phyloP scores from a whole-genome alignment of 2,113 vertebrate species.

The Gasterosteus aculeatus region DNA sequence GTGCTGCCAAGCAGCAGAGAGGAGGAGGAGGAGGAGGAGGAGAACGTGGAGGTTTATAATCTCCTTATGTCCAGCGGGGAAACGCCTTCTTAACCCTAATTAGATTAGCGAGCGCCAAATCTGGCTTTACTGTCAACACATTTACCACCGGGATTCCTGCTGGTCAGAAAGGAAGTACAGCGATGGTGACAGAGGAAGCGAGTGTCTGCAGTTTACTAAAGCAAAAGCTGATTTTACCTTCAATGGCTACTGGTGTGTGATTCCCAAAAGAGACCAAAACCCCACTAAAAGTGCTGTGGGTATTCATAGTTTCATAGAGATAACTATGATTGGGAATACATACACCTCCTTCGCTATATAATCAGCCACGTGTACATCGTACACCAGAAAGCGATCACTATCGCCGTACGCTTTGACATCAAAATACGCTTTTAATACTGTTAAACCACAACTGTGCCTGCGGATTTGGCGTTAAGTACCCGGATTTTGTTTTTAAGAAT shows the following conservation, averaged over 20 bases:
- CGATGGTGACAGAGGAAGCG: neutral
- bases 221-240: neutral
- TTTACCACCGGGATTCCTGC: constrained; percentile 16
- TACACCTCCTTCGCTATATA: neutral
- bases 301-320: neutral
- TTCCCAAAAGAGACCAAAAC: neutral
- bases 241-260: neutral
- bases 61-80: constrained; percentile 75
- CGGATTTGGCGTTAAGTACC: constrained; percentile 57
- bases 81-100: constrained; percentile 79
- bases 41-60: constrained; percentile 60
- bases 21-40: constrained; percentile 28
- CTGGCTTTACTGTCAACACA: constrained; percentile 44
- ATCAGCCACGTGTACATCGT: neutral
- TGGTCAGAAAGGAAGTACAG: neutral
- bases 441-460: constrained; percentile 28
- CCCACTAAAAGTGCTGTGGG: neutral
- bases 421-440: constrained; percentile 40
- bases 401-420: constrained; percentile 7
- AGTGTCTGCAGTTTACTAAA: neutral
- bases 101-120: constrained; percentile 62
- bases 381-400: neutral
- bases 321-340: neutral
- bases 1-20: constrained; percentile 14
- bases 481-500: constrained; percentile 56